Percentiles rank a stretch among this genome's conserved stretches.
These are phyloP conservation scores for Thereuonema tuberculata DNA, from an alignment of 1,140 invertebrate species.

Conservation along the genomic window DNA sequence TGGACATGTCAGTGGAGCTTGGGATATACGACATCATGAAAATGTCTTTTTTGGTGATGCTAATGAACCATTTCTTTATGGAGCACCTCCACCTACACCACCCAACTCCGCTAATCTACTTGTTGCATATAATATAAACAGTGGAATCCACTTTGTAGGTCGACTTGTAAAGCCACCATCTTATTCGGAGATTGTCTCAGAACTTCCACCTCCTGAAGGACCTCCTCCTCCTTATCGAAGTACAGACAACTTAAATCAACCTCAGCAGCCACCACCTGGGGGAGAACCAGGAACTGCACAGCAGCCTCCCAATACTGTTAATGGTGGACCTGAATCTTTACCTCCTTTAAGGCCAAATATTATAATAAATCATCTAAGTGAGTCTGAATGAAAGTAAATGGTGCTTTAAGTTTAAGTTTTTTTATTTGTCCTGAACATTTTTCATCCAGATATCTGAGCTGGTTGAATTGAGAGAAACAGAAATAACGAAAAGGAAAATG, in stretches of 20 bases:
- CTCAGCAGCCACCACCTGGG: not conserved
- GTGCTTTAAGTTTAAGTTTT: no score
- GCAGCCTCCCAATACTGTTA: not conserved
- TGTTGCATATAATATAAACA: constrained; percentile 36
- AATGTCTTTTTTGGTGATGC: not conserved
- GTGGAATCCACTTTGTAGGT: constrained; percentile 33
- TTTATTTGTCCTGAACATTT: no score
- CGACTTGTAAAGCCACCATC: constrained; percentile 32
- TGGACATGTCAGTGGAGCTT: not conserved
- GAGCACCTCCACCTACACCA: not conserved
- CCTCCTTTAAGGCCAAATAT: constrained; percentile 1
- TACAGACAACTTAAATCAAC: not conserved
- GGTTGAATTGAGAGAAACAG: no score
- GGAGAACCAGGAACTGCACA: not conserved
- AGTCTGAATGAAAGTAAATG: not conserved
- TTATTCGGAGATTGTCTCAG: constrained; percentile 37
- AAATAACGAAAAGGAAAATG: no score
- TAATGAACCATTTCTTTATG: not conserved
- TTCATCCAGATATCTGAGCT: no score
- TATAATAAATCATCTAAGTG: not conserved
- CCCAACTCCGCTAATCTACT: not conserved
- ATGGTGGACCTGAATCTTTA: not conserved
- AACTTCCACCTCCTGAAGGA: not conserved
- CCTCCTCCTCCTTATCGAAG: constrained; percentile 1
- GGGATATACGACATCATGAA: not conserved